Evolutionary conservation across 2,797 vertebrate genomes (phyloP), one percentile per base, ranked within the genome.

Genomic region (Schizopygopsis malacanthus): DNA sequence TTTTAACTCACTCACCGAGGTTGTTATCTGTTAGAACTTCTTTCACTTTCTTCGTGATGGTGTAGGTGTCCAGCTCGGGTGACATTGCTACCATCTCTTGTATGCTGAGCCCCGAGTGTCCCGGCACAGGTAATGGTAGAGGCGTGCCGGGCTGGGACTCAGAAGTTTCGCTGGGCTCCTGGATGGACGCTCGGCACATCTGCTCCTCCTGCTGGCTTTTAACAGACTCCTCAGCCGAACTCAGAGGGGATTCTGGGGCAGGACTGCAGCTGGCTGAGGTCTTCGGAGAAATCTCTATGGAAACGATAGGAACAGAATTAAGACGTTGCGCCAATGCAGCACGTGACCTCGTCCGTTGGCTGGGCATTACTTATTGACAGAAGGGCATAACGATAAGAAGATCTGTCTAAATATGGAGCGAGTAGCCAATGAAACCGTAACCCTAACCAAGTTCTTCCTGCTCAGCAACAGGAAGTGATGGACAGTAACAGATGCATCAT

Each of bases 21-120:
- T 97, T 97, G 93, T 97, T 97, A 93, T 97, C 97, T 0, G 96
- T 97, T 87, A 97, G 94, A 91, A 97, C 97, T 86, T 97, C 97
- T 90, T 97, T 97, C 87, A 97, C 97, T 91, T 96, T 95, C 94
- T 97, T 97, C 25, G 96, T 97, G 89, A 97, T 97, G 92, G 95
- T 94, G 0, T 97, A 97, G 1, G 97, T 97, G 90, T 97, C 97
- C 89, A 97, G 94, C 93, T 97, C 97, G 0, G 96, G 94, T 50
- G 96, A 97, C 95, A 97, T 96, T 20, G 96, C 96, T 22, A 97
- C 96, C 89, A 97, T 91, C 33, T 97, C 97, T 75, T 97, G 97
- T 85, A 97, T 96, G 93, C 96, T 97, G 91, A 97, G 95, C 1
- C 96, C 95, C 0, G 96, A 94, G 89, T 96, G 96, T 79, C 96